Evolutionary conservation across 2,113 vertebrate species (phyloP).

Genomic region (Gobio gobio): DNA sequence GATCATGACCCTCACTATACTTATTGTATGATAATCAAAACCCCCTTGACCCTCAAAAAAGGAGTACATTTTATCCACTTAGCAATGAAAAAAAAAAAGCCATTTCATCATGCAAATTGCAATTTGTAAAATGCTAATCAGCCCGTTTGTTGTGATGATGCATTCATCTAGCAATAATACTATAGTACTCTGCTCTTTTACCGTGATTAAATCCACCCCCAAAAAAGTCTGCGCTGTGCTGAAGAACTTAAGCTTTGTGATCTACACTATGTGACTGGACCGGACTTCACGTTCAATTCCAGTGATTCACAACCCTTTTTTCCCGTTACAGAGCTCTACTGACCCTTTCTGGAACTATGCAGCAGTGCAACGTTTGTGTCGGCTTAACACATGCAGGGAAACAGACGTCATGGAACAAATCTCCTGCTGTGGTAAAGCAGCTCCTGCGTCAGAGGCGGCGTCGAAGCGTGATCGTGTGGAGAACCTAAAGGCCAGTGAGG

Average conservation of each 20-base stretch:
- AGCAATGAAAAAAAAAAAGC: background rate
- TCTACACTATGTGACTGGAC: background rate
- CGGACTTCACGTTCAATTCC: constrained; percentile 39
- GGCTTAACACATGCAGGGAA: constrained; percentile 18
- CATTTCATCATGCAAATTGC: constrained; percentile 6
- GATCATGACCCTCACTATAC: constrained; percentile 12
- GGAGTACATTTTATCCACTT: background rate
- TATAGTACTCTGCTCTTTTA: no score
- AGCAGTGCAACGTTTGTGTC: background rate
- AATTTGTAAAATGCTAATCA: background rate
- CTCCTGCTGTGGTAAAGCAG: background rate
- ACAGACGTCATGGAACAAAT: background rate
- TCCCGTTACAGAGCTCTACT: background rate
- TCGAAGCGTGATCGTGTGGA: background rate
- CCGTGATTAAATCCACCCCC: no score
- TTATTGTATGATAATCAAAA: background rate
- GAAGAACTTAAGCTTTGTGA: background rate
- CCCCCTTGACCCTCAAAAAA: background rate
- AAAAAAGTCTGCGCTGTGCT: background rate
- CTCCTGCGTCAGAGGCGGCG: background rate
- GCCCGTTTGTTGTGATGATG: background rate
- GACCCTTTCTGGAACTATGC: background rate
- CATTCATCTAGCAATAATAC: background rate
- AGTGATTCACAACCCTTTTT: background rate
- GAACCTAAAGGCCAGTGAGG: constrained; percentile 87